Conservation (phyloP, 1,140 invertebrate species). For the Rhynchophorus ferrugineus region DNA sequence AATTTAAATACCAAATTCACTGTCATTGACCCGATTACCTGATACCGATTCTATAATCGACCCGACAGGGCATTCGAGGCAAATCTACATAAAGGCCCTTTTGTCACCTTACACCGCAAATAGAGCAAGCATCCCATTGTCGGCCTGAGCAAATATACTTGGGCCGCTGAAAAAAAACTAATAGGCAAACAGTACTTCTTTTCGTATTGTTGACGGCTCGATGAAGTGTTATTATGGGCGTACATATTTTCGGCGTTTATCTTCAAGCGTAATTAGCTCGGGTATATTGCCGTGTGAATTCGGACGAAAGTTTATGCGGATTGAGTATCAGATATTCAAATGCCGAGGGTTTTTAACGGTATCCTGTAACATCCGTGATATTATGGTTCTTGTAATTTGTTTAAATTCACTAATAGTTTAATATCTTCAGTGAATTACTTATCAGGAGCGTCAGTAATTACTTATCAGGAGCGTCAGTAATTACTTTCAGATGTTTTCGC, state of each 20-base stretch:
- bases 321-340: too few relatives aligned
- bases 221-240: constrained; percentile 11
- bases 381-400: too few relatives aligned
- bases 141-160: constrained; percentile 5
- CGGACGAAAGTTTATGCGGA: background rate
- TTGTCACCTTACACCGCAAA: constrained; percentile 16
- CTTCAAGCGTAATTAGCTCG: constrained; percentile 2
- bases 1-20: background rate
- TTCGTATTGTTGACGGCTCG: constrained; percentile 4
- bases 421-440: too few relatives aligned
- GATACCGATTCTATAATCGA: background rate
- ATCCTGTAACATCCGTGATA: too few relatives aligned
- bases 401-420: too few relatives aligned
- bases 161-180: constrained; percentile 4
- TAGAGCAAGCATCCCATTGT: constrained; percentile 5
- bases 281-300: constrained; percentile 8
- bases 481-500: too few relatives aligned
- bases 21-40: background rate
- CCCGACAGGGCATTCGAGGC: background rate
- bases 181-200: constrained; percentile 6
- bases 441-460: too few relatives aligned
- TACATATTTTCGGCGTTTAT: constrained; percentile 8
- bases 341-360: too few relatives aligned
- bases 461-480: too few relatives aligned
- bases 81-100: constrained; percentile 13